These are phyloP conservation scores for Epizoanthus rinbou DNA, from an alignment of 92 coral and sea anemone species.

Conservation along the genomic window DNA sequence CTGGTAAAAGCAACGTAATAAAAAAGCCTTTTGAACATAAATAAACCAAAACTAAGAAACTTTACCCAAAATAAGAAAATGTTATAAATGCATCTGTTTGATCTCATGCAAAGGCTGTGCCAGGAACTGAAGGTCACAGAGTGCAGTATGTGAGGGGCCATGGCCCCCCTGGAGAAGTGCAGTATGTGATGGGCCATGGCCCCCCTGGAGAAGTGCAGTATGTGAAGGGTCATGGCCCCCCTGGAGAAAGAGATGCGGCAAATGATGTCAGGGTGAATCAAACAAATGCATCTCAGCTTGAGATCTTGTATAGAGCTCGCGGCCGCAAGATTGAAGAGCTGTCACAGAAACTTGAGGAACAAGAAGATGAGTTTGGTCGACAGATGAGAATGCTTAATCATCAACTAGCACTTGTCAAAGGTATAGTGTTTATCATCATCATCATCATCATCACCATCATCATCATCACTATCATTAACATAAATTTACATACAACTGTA, in stretches of 20 bases:
- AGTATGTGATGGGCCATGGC: slow-evolving; percentile 45
- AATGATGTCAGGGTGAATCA: slow-evolving; percentile 10
- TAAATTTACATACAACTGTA: too few relatives aligned
- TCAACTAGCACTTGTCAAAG: slow-evolving; percentile 83
- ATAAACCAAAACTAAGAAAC: too few relatives aligned
- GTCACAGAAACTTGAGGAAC: slow-evolving; percentile 66
- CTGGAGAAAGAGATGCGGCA: background rate
- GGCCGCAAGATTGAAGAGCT: slow-evolving; percentile 92
- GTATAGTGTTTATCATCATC: slow-evolving; percentile 39
- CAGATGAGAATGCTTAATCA: slow-evolving; percentile 91
- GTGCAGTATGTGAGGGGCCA: slow-evolving; percentile 62
- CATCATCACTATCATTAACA: too few relatives aligned
- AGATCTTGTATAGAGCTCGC: slow-evolving; percentile 90
- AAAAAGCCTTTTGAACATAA: too few relatives aligned
- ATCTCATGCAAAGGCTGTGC: background rate
- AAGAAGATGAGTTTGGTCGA: slow-evolving; percentile 89
- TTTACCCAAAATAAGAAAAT: too few relatives aligned
- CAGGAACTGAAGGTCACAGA: slow-evolving; percentile 60
- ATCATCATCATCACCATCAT: too few relatives aligned
- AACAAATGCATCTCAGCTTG: slow-evolving; percentile 71
- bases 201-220: slow-evolving; percentile 60
- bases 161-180: slow-evolving; percentile 46
- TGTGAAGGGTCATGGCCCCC: slow-evolving; percentile 22
- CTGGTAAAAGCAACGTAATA: too few relatives aligned
- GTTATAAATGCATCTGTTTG: too few relatives aligned